Evolutionary conservation across 2,797 vertebrate species (phyloP).

Genomic region (Macroramphosus scolopax): DNA sequence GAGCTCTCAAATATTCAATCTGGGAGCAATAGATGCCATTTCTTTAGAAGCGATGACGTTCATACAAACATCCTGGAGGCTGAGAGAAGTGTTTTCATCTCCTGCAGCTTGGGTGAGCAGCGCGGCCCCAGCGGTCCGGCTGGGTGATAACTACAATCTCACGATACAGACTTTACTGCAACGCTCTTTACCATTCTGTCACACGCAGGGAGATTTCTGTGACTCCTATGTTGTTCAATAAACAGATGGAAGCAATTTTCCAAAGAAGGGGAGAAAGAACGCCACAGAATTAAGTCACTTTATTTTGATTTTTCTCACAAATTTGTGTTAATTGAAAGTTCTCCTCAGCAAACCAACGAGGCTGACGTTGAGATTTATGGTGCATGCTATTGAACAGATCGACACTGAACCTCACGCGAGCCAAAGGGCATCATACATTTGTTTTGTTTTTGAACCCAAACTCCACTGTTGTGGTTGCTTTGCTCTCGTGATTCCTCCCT

Average conservation of each 20-base stretch:
- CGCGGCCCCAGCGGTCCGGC: neutral
- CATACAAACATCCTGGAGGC: neutral
- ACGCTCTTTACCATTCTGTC: constrained; percentile 8
- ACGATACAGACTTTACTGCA: neutral
- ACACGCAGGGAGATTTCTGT: constrained; percentile 12
- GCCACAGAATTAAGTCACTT: constrained; percentile 28
- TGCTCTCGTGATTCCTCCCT: constrained; percentile 47
- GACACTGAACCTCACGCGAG: constrained; percentile 39
- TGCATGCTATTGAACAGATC: constrained; percentile 63
- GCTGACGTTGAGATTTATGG: constrained; percentile 49
- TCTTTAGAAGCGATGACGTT: constrained; percentile 1
- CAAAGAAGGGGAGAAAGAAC: constrained; percentile 9
- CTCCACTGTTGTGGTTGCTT: constrained; percentile 55
- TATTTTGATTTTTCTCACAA: constrained; percentile 7
- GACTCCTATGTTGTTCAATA: constrained; percentile 32
- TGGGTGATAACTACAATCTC: neutral
- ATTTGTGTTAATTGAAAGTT: constrained; percentile 29
- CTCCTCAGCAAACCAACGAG: constrained; percentile 33
- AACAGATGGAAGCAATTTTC: constrained; percentile 58
- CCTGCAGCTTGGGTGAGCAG: neutral
- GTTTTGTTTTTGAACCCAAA: constrained; percentile 1
- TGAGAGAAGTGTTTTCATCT: neutral
- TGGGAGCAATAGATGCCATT: constrained; percentile 1
- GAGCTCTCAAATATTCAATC: neutral
- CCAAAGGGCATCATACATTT: constrained; percentile 18